These are phyloP conservation scores for Nyctalus aviator DNA, from an alignment of 2,797 vertebrate species.

Conservation along the genomic window DNA sequence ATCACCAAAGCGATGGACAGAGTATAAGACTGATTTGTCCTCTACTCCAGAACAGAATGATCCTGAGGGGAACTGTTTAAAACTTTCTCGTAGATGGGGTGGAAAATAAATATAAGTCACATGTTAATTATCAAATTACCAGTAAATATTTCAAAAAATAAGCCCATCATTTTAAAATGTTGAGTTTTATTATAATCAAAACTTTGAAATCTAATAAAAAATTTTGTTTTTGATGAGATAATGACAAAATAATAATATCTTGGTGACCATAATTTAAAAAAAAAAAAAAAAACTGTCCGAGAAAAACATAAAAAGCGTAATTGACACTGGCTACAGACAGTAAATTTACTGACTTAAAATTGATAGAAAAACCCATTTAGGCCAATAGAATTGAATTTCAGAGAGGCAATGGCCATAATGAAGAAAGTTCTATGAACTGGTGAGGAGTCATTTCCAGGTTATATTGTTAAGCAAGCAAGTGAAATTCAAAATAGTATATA, in stretches of 20 bases:
- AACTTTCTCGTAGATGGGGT: background rate
- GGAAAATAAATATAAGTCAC: background rate
- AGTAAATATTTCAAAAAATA: background rate
- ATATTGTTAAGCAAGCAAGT: background rate
- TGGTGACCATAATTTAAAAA: background rate
- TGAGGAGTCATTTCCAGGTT: conserved; percentile 21
- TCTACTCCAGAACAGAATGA: background rate
- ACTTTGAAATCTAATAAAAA: background rate
- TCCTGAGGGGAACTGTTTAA: background rate
- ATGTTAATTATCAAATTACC: background rate
- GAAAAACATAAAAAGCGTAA: conserved; percentile 9
- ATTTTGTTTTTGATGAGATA: background rate
- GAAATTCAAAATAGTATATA: background rate
- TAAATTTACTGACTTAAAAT: conserved; percentile 15
- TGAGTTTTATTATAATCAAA: background rate
- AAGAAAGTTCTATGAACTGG: background rate
- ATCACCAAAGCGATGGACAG: background rate
- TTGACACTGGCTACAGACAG: background rate
- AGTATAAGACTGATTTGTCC: background rate
- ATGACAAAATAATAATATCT: background rate
- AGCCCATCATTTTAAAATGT: background rate
- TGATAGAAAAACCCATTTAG: background rate
- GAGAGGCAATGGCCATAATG: background rate
- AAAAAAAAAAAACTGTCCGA: background rate
- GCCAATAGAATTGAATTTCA: background rate